Conservation (phyloP, 1,140 invertebrate species). For the Xylocopa sonorina region DNA sequence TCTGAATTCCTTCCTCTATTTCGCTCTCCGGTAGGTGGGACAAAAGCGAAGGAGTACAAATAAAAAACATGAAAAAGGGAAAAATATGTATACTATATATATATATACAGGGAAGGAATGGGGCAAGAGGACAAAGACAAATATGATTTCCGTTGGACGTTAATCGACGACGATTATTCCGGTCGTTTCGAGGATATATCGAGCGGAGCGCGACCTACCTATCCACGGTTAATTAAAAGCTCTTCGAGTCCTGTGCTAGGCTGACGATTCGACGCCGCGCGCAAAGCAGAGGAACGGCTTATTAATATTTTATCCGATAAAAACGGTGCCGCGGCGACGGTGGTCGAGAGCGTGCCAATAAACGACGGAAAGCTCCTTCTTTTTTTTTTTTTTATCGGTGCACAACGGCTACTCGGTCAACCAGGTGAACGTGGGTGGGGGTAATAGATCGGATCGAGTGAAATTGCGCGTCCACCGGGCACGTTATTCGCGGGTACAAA, state of each 20-base stretch:
- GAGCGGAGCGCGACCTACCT: constrained; percentile 7
- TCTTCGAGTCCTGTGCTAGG: background rate
- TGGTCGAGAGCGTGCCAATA: background rate
- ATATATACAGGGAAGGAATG: background rate
- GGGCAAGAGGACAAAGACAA: background rate
- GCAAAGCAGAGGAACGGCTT: background rate
- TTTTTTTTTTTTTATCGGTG: background rate
- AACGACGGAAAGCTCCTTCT: constrained; percentile 1
- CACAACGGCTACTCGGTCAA: background rate
- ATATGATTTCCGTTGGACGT: background rate
- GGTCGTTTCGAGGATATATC: constrained; percentile 10
- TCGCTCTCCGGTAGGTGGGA: background rate
- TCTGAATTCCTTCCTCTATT: background rate
- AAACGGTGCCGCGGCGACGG: constrained; percentile 8
- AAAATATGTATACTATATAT: too few relatives aligned
- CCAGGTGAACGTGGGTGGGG: background rate
- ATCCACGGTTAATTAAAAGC: background rate
- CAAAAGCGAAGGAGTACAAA: too few relatives aligned
- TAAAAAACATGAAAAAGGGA: too few relatives aligned
- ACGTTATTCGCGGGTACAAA: background rate
- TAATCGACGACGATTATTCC: constrained; percentile 2
- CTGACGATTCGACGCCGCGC: constrained; percentile 2
- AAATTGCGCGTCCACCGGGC: background rate
- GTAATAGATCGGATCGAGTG: background rate
- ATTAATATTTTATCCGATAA: constrained; percentile 37